Conservation (phyloP, 2,113 vertebrate genomes). For the Megaptera novaeangliae region DNA sequence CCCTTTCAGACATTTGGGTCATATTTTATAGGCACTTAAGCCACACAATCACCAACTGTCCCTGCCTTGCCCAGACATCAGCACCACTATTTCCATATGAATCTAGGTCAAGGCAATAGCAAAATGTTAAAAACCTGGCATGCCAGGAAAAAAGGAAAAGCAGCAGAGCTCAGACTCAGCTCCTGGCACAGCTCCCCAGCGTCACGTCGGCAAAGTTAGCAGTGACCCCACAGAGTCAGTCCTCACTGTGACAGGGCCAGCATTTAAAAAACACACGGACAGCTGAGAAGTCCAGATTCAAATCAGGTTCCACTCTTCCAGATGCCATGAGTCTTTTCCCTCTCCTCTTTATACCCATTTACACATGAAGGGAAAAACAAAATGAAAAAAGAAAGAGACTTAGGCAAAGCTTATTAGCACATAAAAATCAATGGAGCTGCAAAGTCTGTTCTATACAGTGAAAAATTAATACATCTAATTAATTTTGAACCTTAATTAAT, state of each 20-base stretch:
- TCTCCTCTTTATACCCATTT: not conserved
- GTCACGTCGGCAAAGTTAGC: not conserved
- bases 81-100: slow-evolving; percentile 81
- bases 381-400: not conserved
- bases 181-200: not conserved
- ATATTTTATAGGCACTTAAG: slow-evolving; percentile 88
- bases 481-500: slow-evolving; percentile 58
- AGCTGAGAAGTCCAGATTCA: slow-evolving; percentile 20
- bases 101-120: slow-evolving; percentile 86
- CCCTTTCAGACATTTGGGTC: slow-evolving; percentile 84
- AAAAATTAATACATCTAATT: slow-evolving; percentile 62
- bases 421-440: slow-evolving; percentile 53
- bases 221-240: not conserved
- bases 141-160: slow-evolving; percentile 21
- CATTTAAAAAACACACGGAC: not conserved
- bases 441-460: slow-evolving; percentile 43
- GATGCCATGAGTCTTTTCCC: not conserved
- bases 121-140: slow-evolving; percentile 77
- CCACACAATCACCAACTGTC: slow-evolving; percentile 72
- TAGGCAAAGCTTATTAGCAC: not conserved
- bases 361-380: not conserved
- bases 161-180: not conserved
- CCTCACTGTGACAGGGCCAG: not conserved
- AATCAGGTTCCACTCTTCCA: not conserved
- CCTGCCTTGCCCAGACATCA: slow-evolving; percentile 83